A percentile compares a stretch with the other conserved stretches of the same genome.
Evolutionary conservation across 1,140 invertebrate genomes (phyloP).

Genomic region (Trichogramma pretiosum): DNA sequence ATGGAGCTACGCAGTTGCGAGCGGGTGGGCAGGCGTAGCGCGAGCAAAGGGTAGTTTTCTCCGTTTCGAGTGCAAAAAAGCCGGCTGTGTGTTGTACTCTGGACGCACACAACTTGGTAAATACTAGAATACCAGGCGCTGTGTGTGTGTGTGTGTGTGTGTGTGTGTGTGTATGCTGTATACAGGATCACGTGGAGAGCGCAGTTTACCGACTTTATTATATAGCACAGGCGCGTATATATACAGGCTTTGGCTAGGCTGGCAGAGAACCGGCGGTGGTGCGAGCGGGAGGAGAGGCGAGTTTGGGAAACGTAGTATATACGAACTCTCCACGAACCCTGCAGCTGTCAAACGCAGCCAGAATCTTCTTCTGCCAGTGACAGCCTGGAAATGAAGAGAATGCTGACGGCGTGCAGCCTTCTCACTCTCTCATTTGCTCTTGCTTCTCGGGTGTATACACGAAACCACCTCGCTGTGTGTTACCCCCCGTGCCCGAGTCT

Average conservation of each 20-base stretch:
- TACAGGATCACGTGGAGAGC: no score
- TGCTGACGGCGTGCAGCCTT: constrained; percentile 26
- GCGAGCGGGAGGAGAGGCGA: no score
- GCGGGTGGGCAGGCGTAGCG: constrained; percentile 12
- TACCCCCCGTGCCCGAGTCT: no score
- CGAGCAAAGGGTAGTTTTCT: constrained; percentile 18
- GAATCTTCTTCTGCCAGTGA: constrained; percentile 48
- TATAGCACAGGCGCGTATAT: constrained; percentile 16
- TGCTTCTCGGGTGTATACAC: not conserved
- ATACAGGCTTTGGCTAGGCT: no score
- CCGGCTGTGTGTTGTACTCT: no score
- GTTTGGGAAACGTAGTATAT: constrained; percentile 1
- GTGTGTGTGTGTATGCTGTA: not conserved
- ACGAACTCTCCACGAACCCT: constrained; percentile 27
- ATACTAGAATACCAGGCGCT: no score
- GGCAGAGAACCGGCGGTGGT: not conserved
- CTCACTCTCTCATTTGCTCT: constrained; percentile 11
- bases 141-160: constrained; percentile 5
- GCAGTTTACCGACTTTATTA: no score
- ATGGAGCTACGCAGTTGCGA: no score
- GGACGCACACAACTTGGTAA: no score
- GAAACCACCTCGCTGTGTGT: not conserved
- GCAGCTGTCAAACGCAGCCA: constrained; percentile 46
- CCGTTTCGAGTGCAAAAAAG: no score
- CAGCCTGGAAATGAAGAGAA: constrained; percentile 49